Conservation (phyloP, 2,113 vertebrate species). For the Genyomyrus donnyi region DNA sequence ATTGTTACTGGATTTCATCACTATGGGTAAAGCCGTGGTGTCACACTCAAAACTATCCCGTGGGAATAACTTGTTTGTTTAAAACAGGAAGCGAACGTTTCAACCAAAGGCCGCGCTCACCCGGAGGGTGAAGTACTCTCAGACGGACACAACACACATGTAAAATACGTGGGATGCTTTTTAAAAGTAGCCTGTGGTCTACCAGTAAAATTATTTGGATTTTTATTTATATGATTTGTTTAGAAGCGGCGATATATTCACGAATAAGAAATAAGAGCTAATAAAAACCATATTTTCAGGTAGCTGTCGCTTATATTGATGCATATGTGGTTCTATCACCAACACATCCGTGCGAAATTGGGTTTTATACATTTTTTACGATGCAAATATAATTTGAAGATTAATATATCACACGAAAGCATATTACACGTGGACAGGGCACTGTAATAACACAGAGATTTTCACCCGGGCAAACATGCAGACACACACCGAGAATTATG, state of each 20-base stretch:
- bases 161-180: neutral
- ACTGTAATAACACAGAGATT: neutral
- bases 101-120: neutral
- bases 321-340: neutral
- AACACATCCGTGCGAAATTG: neutral
- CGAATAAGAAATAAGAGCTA: neutral
- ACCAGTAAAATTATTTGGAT: neutral
- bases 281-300: neutral
- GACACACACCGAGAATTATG: constrained; percentile 3
- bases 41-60: neutral
- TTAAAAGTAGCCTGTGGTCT: neutral
- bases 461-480: constrained; percentile 15
- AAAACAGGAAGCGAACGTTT: neutral
- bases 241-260: neutral
- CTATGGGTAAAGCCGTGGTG: neutral
- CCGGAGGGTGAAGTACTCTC: neutral
- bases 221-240: neutral
- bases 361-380: neutral
- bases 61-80: neutral
- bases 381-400: neutral
- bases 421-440: neutral
- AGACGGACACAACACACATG: neutral
- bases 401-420: neutral
- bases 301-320: neutral
- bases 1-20: neutral